phyloP scores from a whole-genome alignment of 2,113 vertebrate genomes.

The Sander lucioperca region DNA sequence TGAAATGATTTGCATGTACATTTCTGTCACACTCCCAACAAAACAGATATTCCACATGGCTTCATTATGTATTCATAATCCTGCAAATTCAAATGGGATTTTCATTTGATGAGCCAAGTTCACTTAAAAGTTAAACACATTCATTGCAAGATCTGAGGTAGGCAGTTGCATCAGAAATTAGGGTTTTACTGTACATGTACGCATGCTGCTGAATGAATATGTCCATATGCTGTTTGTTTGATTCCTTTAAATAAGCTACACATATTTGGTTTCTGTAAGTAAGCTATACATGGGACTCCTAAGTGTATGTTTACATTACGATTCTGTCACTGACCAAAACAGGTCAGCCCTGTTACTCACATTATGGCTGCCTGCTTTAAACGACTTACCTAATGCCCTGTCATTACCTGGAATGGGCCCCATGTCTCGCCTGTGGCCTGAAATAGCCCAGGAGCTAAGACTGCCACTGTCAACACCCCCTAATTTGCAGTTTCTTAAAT shows the following conservation, averaged over 20 bases:
- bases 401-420: constrained; percentile 84
- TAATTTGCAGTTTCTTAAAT: constrained; percentile 83
- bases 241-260: constrained; percentile 23
- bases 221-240: constrained; percentile 28
- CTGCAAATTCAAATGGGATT: constrained; percentile 1
- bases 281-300: constrained; percentile 50
- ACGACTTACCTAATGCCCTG: constrained; percentile 79
- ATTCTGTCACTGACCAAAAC: constrained; percentile 55
- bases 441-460: constrained; percentile 77
- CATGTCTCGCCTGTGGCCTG: constrained; percentile 78
- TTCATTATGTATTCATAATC: constrained; percentile 26
- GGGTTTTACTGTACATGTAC: not conserved
- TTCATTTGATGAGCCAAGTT: not conserved
- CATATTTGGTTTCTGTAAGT: constrained; percentile 29
- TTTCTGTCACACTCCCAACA: not conserved
- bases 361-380: constrained; percentile 75
- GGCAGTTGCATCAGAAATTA: constrained; percentile 15
- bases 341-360: constrained; percentile 73
- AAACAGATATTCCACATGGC: not conserved
- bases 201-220: not conserved
- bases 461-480: constrained; percentile 69
- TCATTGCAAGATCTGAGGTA: not conserved
- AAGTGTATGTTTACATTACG: constrained; percentile 71
- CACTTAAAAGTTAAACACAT: constrained; percentile 16
- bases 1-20: constrained; percentile 13